Evolutionary conservation across 1,140 invertebrate species (phyloP).

Genomic region (Sinonovacula constricta): DNA sequence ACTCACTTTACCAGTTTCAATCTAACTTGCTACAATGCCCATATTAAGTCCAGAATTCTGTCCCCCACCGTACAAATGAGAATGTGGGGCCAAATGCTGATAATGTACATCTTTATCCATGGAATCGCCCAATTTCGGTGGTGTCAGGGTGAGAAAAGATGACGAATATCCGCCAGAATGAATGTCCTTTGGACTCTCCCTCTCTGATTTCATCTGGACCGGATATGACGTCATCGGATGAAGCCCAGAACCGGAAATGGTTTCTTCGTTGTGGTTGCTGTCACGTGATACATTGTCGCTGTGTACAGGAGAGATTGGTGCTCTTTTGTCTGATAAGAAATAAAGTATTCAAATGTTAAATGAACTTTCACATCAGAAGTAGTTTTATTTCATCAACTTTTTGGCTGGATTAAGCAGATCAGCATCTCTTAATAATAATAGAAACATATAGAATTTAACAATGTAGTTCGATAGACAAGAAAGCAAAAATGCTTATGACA

Average conservation of each 20-base stretch:
- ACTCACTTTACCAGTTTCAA: too few relatives aligned
- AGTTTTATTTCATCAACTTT: too few relatives aligned
- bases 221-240: slow-evolving; percentile 49
- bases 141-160: slow-evolving; percentile 48
- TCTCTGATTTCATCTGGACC: slow-evolving; percentile 29
- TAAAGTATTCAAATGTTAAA: too few relatives aligned
- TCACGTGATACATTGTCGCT: slow-evolving; percentile 29
- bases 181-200: slow-evolving; percentile 44
- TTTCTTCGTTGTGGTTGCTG: slow-evolving; percentile 3
- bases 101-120: slow-evolving; percentile 42
- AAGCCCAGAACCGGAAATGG: slow-evolving; percentile 38
- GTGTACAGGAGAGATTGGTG: slow-evolving; percentile 13
- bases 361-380: too few relatives aligned
- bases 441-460: too few relatives aligned
- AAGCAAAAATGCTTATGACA: too few relatives aligned
- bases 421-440: too few relatives aligned
- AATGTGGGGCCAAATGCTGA: slow-evolving; percentile 44
- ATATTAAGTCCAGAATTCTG: slow-evolving; percentile 48
- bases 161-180: slow-evolving; percentile 41
- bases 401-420: too few relatives aligned
- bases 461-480: too few relatives aligned
- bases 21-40: slow-evolving; percentile 47
- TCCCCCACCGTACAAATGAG: slow-evolving; percentile 30
- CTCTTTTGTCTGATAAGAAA: slow-evolving; percentile 32
- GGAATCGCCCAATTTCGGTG: slow-evolving; percentile 40